These are phyloP conservation scores for Dryobates pubescens DNA, from an alignment of 2,797 vertebrate genomes.

Conservation along the genomic window DNA sequence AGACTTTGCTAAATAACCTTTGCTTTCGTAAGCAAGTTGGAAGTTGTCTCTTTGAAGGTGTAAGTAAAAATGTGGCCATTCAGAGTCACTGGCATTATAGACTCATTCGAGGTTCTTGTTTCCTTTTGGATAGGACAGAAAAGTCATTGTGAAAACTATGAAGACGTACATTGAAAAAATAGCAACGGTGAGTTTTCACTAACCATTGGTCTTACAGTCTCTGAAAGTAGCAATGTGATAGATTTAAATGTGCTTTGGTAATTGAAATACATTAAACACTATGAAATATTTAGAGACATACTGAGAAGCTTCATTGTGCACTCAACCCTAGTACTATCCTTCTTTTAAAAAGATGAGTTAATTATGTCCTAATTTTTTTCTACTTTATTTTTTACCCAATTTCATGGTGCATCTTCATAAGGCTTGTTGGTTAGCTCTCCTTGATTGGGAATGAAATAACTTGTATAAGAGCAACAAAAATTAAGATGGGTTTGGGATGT, in stretches of 20 bases:
- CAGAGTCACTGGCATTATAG: not conserved
- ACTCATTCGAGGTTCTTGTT: conserved; percentile 12
- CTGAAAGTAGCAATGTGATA: not conserved
- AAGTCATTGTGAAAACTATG: conserved; percentile 96
- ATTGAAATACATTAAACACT: not conserved
- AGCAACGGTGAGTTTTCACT: conserved; percentile 85
- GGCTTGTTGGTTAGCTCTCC: rapidly evolving
- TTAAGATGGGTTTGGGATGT: not conserved
- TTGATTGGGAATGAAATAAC: not conserved
- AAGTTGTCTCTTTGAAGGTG: not conserved
- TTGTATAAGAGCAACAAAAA: not conserved
- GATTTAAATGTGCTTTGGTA: not conserved
- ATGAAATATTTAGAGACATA: not conserved
- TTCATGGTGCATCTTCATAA: not conserved
- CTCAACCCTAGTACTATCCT: not conserved
- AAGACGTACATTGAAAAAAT: conserved; percentile 94
- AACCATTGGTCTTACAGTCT: not conserved
- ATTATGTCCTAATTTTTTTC: not conserved
- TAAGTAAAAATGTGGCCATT: not conserved
- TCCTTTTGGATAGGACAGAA: conserved; percentile 87
- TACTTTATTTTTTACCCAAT: not conserved
- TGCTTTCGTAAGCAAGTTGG: not conserved
- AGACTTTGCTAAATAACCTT: not conserved
- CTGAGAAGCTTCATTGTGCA: not conserved
- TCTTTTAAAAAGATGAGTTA: not conserved